Base-by-base conservation (phyloP, 2,888 invertebrate species). In the Malacosoma neustria region DNA sequence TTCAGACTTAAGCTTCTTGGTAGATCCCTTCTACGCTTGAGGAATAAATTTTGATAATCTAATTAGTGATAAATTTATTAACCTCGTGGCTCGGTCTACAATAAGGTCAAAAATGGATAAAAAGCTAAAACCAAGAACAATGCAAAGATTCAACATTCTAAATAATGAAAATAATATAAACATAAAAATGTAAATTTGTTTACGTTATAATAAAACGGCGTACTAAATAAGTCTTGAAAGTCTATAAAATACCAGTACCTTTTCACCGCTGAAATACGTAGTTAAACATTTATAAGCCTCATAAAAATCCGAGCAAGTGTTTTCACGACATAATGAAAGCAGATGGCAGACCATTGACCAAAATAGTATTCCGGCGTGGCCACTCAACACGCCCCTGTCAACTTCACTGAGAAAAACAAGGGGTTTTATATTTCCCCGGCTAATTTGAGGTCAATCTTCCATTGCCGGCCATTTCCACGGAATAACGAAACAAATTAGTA, bases 401-500 rank as follows among this genome's bases (percentile, higher is more conserved):
- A 54, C 48, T 49, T 46, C 50, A 46, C 49, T 48, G 56, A 57
- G 54, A 61, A 63, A 63, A 70, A 66, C 61, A 58, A 54, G 56
- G 57, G 52, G 45, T 62, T 70, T 72, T 74, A 67, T 69, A 22
- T 74, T 71, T 71, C 57, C 51, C 54, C 48, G 53, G 57, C 66
- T 71, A 72, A 73, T 75, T 73, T 70, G 69, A 66, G 68, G 69
- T 67, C 61, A 59, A 58, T 63, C 55, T 62, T 61, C 56, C 57
- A 56, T 47, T 57, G 53, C 57, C 57, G 49, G 41, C 39, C 22
- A 6, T 22, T 22, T 22, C 22, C 3, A 22, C 31, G 13, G 33
- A 31, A 35, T 32, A 41, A 40, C 36, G 35, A 30, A 43, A 47
- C 43, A 46, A 40, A 22, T 22, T 22, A 22, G 22, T 22, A 7